Evolutionary conservation across 2,797 vertebrate genomes (phyloP).

Genomic region (Semaprochilodus insignis): DNA sequence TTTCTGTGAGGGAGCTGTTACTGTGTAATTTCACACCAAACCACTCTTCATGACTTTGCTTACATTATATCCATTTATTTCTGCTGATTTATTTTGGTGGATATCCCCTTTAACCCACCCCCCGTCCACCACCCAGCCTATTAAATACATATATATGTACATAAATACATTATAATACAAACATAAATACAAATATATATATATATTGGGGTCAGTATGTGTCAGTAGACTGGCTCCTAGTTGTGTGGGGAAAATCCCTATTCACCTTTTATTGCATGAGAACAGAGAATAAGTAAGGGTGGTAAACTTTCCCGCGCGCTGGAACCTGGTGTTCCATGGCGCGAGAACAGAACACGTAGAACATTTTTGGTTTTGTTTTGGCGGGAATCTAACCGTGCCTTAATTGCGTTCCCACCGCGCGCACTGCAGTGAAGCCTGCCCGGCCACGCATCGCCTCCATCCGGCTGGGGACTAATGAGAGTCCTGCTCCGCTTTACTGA

Average conservation of each 20-base stretch:
- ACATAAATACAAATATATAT: too few species aligned
- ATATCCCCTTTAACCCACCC: too few species aligned
- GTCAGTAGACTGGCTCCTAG: too few species aligned
- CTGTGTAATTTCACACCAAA: too few species aligned
- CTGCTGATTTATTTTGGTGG: too few species aligned
- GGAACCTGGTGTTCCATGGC: constrained; percentile 32
- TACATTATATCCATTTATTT: too few species aligned
- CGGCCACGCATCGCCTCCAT: constrained; percentile 35
- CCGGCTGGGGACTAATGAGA: constrained; percentile 38
- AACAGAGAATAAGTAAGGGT: background rate
- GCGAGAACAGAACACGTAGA: constrained; percentile 4
- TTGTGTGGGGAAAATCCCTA: constrained; percentile 1
- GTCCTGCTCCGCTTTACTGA: constrained; percentile 25
- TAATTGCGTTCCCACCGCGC: constrained; percentile 47
- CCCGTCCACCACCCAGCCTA: too few species aligned
- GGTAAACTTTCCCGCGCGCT: constrained; percentile 27
- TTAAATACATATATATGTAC: too few species aligned
- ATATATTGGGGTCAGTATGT: too few species aligned
- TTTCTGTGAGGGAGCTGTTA: too few species aligned
- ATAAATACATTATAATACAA: too few species aligned
- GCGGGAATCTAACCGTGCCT: constrained; percentile 3
- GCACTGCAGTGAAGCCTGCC: background rate
- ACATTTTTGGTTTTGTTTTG: background rate
- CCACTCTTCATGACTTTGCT: too few species aligned
- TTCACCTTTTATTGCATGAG: constrained; percentile 18